Conservation (phyloP, 2,888 invertebrate species). For the Aproaerema taeniolella region DNA sequence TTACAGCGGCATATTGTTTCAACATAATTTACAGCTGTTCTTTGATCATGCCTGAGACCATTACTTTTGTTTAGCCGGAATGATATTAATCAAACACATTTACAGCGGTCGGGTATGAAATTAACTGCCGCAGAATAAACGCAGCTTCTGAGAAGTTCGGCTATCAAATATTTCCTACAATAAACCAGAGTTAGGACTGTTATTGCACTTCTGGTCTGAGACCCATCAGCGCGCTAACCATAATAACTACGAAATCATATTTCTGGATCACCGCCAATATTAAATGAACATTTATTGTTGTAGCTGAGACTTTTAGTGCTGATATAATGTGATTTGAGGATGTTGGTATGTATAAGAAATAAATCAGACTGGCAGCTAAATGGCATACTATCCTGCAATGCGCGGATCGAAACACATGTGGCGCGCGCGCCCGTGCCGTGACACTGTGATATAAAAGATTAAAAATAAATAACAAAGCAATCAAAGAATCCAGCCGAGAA, state of each 20-base stretch:
- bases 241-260: constrained; percentile 47
- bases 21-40: constrained; percentile 48
- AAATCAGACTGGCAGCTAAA: constrained; percentile 6
- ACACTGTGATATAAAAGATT: constrained; percentile 27
- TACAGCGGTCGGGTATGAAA: constrained; percentile 62
- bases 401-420: constrained; percentile 28
- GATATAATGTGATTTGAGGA: constrained; percentile 24
- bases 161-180: constrained; percentile 72
- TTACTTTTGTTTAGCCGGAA: constrained; percentile 65
- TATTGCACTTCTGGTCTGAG: constrained; percentile 52
- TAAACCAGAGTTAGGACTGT: constrained; percentile 52
- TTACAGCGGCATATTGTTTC: constrained; percentile 35
- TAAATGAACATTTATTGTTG: constrained; percentile 53
- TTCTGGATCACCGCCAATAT: constrained; percentile 60
- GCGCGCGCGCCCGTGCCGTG: constrained; percentile 22
- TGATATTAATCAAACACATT: constrained; percentile 71
- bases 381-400: constrained; percentile 1
- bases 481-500: constrained; percentile 59
- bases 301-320: constrained; percentile 36
- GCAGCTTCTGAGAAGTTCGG: constrained; percentile 57
- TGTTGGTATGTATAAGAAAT: constrained; percentile 8
- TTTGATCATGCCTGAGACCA: constrained; percentile 57
- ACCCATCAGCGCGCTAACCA: constrained; percentile 37
- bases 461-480: constrained; percentile 58
- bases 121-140: constrained; percentile 66